Percentiles rank a stretch among this genome's conserved stretches.
Evolutionary conservation across 2,888 invertebrate genomes (phyloP).

Genomic region (Tenthredo distinguenda): DNA sequence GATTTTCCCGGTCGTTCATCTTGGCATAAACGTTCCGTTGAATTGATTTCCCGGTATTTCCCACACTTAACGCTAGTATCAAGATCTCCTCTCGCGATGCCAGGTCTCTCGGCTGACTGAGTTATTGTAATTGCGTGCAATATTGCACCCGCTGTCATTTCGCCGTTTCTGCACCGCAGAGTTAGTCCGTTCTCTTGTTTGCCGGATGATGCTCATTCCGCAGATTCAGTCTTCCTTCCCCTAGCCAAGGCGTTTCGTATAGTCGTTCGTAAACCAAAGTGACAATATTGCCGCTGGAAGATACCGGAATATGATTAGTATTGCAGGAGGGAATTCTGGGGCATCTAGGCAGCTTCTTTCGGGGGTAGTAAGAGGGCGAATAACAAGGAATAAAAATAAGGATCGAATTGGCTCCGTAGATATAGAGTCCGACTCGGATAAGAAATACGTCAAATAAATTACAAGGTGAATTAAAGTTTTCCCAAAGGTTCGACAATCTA

Average conservation of each 20-base stretch:
- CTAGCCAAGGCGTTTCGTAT: not conserved
- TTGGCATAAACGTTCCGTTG: conserved; percentile 10
- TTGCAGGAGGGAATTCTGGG: not conserved
- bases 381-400: not conserved
- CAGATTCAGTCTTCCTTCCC: not conserved
- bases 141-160: conserved; percentile 39
- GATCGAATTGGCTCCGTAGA: not conserved
- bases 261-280: conserved; percentile 18
- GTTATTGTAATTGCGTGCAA: conserved; percentile 47
- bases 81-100: conserved; percentile 7
- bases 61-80: not conserved
- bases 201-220: conserved; percentile 29
- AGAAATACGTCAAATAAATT: conserved; percentile 20
- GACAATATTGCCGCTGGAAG: conserved; percentile 35
- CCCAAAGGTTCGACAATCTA: conserved; percentile 6
- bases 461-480: conserved; percentile 41
- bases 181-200: conserved; percentile 9
- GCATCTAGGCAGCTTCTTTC: not conserved
- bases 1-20: not conserved
- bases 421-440: not conserved
- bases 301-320: conserved; percentile 42
- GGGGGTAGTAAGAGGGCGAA: not conserved
- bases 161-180: not conserved
- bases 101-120: not conserved
- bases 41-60: conserved; percentile 35